Conservation (phyloP, 2,797 vertebrate species). For the Vipera latastei region DNA sequence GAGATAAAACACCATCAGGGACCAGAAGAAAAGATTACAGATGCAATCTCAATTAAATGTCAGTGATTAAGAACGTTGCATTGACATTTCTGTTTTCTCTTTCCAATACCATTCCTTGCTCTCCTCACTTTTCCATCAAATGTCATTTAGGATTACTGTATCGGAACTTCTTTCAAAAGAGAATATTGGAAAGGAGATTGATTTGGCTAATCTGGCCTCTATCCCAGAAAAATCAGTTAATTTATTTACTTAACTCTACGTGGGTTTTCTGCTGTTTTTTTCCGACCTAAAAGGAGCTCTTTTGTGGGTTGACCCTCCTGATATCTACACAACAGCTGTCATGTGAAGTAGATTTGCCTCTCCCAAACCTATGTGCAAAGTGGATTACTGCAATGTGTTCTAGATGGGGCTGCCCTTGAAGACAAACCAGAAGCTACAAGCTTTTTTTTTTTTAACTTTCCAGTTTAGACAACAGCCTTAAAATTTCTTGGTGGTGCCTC, state of each 20-base stretch:
- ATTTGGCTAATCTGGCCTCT: neutral
- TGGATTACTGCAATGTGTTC: neutral
- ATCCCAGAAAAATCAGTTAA: neutral
- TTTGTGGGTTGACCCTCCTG: neutral
- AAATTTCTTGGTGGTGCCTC: neutral
- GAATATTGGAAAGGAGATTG: neutral
- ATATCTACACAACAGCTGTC: neutral
- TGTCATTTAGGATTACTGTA: slow-evolving; percentile 19
- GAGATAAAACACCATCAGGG: slow-evolving; percentile 66
- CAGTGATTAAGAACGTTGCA: slow-evolving; percentile 68
- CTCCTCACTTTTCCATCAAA: slow-evolving; percentile 40
- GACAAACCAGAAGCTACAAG: neutral
- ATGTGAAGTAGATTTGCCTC: neutral
- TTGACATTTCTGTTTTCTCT: slow-evolving; percentile 66
- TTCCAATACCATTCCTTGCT: slow-evolving; percentile 54
- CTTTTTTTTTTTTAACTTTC: neutral
- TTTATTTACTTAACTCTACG: neutral
- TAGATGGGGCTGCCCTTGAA: neutral
- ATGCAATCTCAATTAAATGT: slow-evolving; percentile 76
- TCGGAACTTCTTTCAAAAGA: neutral
- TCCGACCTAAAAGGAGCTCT: neutral
- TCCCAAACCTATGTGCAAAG: too few species aligned
- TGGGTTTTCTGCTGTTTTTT: neutral
- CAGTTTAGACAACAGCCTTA: neutral
- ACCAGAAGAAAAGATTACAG: slow-evolving; percentile 72